These are phyloP conservation scores for Zootoca vivipara DNA, from an alignment of 2,113 vertebrate species.

Conservation along the genomic window DNA sequence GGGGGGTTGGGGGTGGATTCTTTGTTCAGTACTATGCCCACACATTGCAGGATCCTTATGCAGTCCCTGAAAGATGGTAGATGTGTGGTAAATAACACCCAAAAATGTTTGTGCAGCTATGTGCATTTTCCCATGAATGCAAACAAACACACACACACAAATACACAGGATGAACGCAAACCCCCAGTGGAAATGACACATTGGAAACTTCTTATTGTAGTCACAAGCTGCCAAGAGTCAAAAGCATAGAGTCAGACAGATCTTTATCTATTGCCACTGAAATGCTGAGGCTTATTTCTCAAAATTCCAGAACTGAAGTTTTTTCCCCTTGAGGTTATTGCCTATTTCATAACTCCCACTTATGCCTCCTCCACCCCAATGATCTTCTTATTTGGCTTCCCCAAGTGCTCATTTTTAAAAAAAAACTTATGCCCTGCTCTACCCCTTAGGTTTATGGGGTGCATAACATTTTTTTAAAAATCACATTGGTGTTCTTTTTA, in stretches of 20 bases:
- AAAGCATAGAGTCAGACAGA: conserved; percentile 64
- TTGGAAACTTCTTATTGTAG: conserved; percentile 70
- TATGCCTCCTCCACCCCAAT: conserved; percentile 31
- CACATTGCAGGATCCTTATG: background rate
- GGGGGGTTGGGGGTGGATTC: background rate
- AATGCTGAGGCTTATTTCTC: conserved; percentile 70
- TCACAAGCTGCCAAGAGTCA: conserved; percentile 58
- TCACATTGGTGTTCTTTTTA: no score
- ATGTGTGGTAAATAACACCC: conserved; percentile 17
- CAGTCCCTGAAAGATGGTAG: background rate
- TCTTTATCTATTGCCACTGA: conserved; percentile 74
- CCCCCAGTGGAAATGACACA: conserved; percentile 70
- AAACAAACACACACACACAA: background rate
- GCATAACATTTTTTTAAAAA: background rate
- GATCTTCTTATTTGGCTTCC: conserved; percentile 30
- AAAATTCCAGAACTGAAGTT: conserved; percentile 72
- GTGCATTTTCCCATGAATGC: conserved; percentile 19
- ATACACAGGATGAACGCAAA: conserved; percentile 39
- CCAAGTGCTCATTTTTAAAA: background rate
- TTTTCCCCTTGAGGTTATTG: conserved; percentile 60
- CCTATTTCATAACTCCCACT: conserved; percentile 66
- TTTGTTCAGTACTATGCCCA: background rate
- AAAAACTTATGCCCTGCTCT: background rate
- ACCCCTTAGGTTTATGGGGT: background rate
- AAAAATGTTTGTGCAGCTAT: background rate